A percentile compares a stretch with the other conserved stretches of the same genome.
phyloP scores from a whole-genome alignment of 30 jellyfish, hydroid and myxozoan genomes.

The Chrysaora quinquecirrha region DNA sequence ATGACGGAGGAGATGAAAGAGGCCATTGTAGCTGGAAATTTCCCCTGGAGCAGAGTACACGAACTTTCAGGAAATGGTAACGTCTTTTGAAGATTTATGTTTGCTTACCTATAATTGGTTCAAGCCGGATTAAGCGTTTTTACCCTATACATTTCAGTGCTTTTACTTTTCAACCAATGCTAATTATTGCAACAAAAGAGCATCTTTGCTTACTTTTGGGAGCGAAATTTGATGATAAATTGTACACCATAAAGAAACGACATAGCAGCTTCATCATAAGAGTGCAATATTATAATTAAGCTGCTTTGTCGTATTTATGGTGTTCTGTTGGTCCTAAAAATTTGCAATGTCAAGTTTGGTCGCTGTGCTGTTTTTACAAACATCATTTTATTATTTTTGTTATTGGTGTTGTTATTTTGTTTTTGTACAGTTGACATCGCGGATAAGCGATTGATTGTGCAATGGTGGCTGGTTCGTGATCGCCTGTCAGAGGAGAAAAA shows the following conservation, averaged over 20 bases:
- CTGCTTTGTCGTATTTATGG: background rate
- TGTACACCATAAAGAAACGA: background rate
- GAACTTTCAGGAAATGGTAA: background rate
- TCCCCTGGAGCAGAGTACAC: background rate
- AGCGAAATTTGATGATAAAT: background rate
- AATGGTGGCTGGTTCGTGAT: background rate
- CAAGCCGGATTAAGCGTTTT: background rate
- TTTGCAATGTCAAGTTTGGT: background rate
- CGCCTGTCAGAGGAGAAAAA: conserved; percentile 1
- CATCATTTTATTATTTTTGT: background rate
- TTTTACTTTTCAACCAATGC: background rate
- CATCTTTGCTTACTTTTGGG: background rate
- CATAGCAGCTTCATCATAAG: background rate
- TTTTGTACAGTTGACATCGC: background rate
- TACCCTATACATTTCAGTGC: background rate
- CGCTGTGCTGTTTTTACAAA: background rate
- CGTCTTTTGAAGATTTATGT: background rate
- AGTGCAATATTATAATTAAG: background rate
- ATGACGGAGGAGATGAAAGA: background rate
- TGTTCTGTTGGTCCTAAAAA: background rate
- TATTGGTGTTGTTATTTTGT: background rate
- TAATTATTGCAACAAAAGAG: background rate
- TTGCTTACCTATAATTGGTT: background rate
- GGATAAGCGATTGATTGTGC: conserved; percentile 1
- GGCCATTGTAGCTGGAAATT: background rate